phyloP scores from a whole-genome alignment of 2,113 vertebrate genomes.

The Percina caprodes region DNA sequence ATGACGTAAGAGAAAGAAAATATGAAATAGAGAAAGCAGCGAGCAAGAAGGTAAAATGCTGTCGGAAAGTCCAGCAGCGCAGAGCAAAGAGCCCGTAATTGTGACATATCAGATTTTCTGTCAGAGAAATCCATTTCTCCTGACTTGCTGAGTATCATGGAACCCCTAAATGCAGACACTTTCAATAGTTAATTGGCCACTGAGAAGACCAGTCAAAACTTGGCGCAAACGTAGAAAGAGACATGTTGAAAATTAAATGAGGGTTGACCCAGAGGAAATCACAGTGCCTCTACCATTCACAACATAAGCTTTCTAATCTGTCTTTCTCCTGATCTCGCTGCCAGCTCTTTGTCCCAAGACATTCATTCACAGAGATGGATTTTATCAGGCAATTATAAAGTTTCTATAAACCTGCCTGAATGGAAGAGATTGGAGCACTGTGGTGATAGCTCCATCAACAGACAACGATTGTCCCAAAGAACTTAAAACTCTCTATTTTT shows the following conservation, averaged over 20 bases:
- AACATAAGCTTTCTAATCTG: slow-evolving; percentile 37
- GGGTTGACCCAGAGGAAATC: slow-evolving; percentile 46
- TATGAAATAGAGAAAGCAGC: not conserved
- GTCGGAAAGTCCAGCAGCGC: slow-evolving; percentile 10
- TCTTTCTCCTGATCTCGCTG: slow-evolving; percentile 32
- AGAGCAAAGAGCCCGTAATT: slow-evolving; percentile 23
- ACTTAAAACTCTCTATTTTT: slow-evolving; percentile 30
- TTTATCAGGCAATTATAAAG: slow-evolving; percentile 61
- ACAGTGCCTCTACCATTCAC: slow-evolving; percentile 23
- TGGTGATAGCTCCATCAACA: slow-evolving; percentile 63
- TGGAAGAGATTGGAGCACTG: slow-evolving; percentile 26
- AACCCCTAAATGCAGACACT: slow-evolving; percentile 17
- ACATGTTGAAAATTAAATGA: slow-evolving; percentile 34
- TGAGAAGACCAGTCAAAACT: slow-evolving; percentile 50
- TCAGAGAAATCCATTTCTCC: slow-evolving; percentile 40
- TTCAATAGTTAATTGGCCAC: slow-evolving; percentile 57
- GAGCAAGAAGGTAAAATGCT: slow-evolving; percentile 15
- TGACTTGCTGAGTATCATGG: not conserved
- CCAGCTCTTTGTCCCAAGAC: slow-evolving; percentile 49
- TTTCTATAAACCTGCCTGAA: slow-evolving; percentile 58
- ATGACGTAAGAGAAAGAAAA: slow-evolving; percentile 5
- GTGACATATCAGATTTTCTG: slow-evolving; percentile 33
- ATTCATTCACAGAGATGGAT: slow-evolving; percentile 51
- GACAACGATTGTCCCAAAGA: slow-evolving; percentile 47
- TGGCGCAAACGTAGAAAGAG: slow-evolving; percentile 17